phyloP scores from a whole-genome alignment of 2,113 vertebrate species.

The Raja brachyura region DNA sequence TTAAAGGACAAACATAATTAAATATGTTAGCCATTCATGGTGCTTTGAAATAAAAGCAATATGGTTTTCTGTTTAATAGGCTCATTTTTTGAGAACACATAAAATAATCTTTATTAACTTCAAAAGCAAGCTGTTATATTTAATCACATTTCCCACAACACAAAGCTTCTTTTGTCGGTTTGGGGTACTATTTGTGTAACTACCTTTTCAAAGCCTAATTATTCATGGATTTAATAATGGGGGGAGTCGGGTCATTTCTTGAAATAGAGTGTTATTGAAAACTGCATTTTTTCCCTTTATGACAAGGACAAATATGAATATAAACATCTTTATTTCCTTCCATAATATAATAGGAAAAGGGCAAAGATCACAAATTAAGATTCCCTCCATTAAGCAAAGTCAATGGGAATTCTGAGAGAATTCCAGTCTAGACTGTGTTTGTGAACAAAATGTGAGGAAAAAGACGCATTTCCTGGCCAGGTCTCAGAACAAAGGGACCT shows the following conservation, averaged over 20 bases:
- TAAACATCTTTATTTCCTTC: slow-evolving; percentile 51
- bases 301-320: slow-evolving; percentile 48
- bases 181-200: slow-evolving; percentile 44
- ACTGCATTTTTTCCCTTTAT: slow-evolving; percentile 46
- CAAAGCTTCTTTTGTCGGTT: slow-evolving; percentile 45
- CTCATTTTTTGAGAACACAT: neutral
- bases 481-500: slow-evolving; percentile 49
- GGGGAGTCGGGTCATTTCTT: slow-evolving; percentile 43
- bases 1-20: neutral
- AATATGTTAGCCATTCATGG: neutral
- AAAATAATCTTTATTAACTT: neutral
- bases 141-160: slow-evolving; percentile 35
- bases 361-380: slow-evolving; percentile 50
- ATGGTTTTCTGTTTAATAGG: neutral
- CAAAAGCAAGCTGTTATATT: neutral
- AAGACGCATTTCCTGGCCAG: slow-evolving; percentile 46
- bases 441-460: slow-evolving; percentile 46
- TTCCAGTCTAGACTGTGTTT: slow-evolving; percentile 46
- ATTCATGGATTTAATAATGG: slow-evolving; percentile 48
- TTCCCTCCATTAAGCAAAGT: slow-evolving; percentile 51
- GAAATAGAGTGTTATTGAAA: slow-evolving; percentile 30
- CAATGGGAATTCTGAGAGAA: slow-evolving; percentile 48
- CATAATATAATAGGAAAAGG: slow-evolving; percentile 48
- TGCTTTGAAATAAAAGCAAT: neutral
- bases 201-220: slow-evolving; percentile 45